These are phyloP conservation scores for Casuarius casuarius DNA, from an alignment of 2,113 vertebrate species.

Conservation along the genomic window DNA sequence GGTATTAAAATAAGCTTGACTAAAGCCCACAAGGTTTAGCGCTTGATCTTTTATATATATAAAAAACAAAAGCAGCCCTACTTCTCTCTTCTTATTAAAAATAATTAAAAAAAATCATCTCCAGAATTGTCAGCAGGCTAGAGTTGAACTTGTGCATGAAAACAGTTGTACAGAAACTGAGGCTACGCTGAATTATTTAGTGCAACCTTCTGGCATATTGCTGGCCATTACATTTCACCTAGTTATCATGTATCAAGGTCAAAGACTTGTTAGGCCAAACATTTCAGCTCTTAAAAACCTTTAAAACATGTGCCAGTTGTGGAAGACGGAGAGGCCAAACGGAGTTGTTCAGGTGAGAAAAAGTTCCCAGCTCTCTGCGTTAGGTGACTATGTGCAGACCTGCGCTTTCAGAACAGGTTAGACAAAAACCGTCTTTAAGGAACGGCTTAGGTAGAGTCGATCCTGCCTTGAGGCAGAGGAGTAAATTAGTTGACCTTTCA, in stretches of 20 bases:
- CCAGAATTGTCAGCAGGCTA: not conserved
- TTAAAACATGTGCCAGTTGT: not conserved
- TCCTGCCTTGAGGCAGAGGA: not conserved
- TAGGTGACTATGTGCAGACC: accelerated
- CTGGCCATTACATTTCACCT: not conserved
- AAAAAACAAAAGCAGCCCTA: not conserved
- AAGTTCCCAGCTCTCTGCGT: not conserved
- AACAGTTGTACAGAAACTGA: not conserved
- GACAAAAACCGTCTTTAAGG: not conserved
- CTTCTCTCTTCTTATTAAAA: not conserved
- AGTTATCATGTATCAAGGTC: not conserved
- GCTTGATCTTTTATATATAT: not conserved
- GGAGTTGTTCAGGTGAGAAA: not conserved
- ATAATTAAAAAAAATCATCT: not conserved
- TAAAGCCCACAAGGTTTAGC: not conserved
- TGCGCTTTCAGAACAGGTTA: not conserved
- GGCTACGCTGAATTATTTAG: not conserved
- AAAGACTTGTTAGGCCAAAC: not conserved
- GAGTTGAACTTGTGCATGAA: not conserved
- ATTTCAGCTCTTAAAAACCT: not conserved
- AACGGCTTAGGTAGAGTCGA: not conserved
- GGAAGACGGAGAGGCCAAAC: not conserved
- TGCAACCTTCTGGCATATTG: accelerated
- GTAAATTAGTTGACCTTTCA: not conserved
- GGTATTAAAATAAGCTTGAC: not conserved